Base-by-base conservation (phyloP, 2,113 vertebrate genomes). In the Edolisoma coerulescens region DNA sequence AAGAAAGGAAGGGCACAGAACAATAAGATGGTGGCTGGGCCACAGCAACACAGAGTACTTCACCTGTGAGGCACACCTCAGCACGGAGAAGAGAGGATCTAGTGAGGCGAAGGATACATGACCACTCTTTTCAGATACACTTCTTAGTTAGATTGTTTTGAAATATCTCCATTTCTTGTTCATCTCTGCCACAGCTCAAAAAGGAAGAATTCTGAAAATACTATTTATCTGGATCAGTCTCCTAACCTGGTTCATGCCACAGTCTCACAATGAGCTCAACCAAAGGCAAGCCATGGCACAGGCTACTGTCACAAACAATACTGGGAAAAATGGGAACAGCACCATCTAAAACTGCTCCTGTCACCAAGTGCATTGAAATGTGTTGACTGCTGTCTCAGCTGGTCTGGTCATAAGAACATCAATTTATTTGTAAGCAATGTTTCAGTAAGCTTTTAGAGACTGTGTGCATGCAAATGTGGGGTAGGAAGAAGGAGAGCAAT, bases 1-100 rank as follows among this genome's bases (percentile, higher is more conserved):
- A 95, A 96, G 42, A 95, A 90, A 65, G 21, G 96, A 78, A 97
- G 49, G 93, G 86, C 15, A 96, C 9, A 91, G 75, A 74, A 65
- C 8, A 68, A 77, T 73, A 74, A 78, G 49, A 26, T 41, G 33
- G 35, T 64, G 59, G 33, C 56, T 7, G 7, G 52, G 44, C 19
- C 18, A 47, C 23, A 60, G 30, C 45, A 80, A 9, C 15, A 33
- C 14, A 44, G 24, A 47, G 53, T 41, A 49, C 39, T 57, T 70
- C 12, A 42, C 54, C 50, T 56, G 28, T 12, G 27, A 88, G 53
- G 63, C 17, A 37, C 28, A 52, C 16, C 60, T 82, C 39, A 45
- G 49, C 27, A 47, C 0, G 9, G 33, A 69, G 64, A 63, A 15
- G 12, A 1, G 35, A 33, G 56, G 37, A 61, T 15, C 26, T 52